Base-by-base conservation (phyloP, 2,888 invertebrate genomes). In the Scrobipalpa costella region DNA sequence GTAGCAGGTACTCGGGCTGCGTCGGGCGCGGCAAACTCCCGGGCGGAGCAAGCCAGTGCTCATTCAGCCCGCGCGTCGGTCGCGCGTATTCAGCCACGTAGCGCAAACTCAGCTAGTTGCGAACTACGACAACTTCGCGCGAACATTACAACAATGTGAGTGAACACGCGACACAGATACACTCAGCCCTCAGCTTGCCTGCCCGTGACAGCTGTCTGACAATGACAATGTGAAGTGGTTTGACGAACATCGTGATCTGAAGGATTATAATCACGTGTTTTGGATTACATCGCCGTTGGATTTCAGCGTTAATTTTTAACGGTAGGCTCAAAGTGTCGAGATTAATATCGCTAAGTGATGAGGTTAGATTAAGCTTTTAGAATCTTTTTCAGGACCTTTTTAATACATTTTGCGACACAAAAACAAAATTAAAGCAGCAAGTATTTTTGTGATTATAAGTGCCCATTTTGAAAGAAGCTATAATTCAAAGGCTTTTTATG, bases 141-240 rank as follows among this genome's bases (percentile, higher is more conserved):
- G 55, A 55, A 33, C 15, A 15, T 44, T n/a, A n/a, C n/a, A 7
- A 27, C 33, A 33, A n/a, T 33, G 47, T 15, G 47, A 49, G 49
- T 27, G 27, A 61, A 40, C 27, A n/a, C 34, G 49, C 49, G 34
- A 60, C 44, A 40, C 21, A 59, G 19, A 38, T 19, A 59, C 40
- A 15, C 58, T 19, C 55, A 34, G 11, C 9, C 2, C 33, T 19
- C 50, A 17, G 34, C 55, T 52, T 3, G 2, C 27, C 52, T 52
- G 55, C 8, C 1, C 13, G 6, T 55, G 55, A 55, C 55, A 34
- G 55, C n/a, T 15, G 34, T 8, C 34, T 15, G 15, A 44, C 44
- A 36, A 57, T 57, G 57, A 17, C 38, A 49, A 49, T 34, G 55
- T 55, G 55, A 55, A 55, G 55, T 55, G 55, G 15, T 55, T 34